Conservation (phyloP, 2,797 vertebrate species). For the Nothura maculosa region DNA sequence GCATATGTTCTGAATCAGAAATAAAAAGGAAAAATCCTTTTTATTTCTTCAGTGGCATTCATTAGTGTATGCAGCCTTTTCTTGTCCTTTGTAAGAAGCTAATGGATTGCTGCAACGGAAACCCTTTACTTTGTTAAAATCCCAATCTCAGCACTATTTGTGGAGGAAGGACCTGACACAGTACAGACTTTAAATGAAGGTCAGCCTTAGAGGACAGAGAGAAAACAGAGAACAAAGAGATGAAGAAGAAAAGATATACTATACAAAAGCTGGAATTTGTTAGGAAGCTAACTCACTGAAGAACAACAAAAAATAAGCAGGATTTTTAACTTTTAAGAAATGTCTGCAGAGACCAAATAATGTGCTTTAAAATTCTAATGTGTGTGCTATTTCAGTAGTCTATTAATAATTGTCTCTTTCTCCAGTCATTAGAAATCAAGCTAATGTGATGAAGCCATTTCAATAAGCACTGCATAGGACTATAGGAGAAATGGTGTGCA, state of each 20-base stretch:
- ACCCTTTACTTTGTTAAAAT: slow-evolving; percentile 32
- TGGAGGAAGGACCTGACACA: not conserved
- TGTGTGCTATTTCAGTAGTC: not conserved
- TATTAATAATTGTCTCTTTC: not conserved
- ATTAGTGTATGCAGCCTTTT: slow-evolving; percentile 13
- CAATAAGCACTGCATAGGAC: not conserved
- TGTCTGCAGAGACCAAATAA: not conserved
- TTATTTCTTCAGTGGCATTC: slow-evolving; percentile 17
- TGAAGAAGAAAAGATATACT: not conserved
- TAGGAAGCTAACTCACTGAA: not conserved
- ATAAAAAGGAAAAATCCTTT: not conserved
- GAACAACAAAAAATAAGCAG: not conserved
- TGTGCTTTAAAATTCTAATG: not conserved
- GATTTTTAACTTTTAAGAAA: not conserved
- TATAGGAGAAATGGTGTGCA: not conserved
- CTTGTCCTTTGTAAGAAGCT: slow-evolving; percentile 24
- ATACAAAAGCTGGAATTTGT: not conserved
- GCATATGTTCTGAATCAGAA: not conserved
- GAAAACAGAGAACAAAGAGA: slow-evolving; percentile 2
- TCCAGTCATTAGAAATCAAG: not conserved
- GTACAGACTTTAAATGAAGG: not conserved
- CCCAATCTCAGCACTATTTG: slow-evolving; percentile 27
- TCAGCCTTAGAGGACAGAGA: not conserved
- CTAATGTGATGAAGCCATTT: not conserved
- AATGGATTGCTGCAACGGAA: slow-evolving; percentile 21